Conservation (phyloP, 1,140 invertebrate genomes). For the Drosophila bocki region DNA sequence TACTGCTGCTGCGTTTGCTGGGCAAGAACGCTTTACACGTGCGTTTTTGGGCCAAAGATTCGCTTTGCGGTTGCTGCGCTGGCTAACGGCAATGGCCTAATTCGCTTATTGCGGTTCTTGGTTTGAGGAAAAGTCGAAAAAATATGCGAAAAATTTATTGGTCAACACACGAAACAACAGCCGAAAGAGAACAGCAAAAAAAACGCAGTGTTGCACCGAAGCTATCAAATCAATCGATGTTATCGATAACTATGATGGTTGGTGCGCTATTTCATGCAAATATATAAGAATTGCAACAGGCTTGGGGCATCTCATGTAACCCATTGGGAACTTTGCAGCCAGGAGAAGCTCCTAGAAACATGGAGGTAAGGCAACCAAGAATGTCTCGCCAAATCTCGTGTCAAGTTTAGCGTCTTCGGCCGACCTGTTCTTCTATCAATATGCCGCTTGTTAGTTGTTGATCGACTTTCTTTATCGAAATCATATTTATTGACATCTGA, state of each 20-base stretch:
- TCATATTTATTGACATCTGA: too few relatives aligned
- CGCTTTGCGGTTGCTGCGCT: constrained; percentile 28
- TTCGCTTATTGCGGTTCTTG: constrained; percentile 46
- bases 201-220: constrained; percentile 61
- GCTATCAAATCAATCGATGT: background rate
- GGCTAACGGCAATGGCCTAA: constrained; percentile 32
- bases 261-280: background rate
- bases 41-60: constrained; percentile 21
- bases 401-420: background rate
- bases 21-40: constrained; percentile 16
- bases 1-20: background rate
- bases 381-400: background rate
- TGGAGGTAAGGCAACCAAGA: background rate
- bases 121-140: constrained; percentile 66
- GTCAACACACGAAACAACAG: constrained; percentile 79
- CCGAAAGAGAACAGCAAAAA: constrained; percentile 69
- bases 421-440: background rate
- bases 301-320: too few relatives aligned
- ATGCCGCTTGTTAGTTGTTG: too few relatives aligned
- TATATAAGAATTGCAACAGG: background rate
- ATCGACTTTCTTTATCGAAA: too few relatives aligned
- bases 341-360: background rate
- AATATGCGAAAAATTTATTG: constrained; percentile 79
- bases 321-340: background rate
- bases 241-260: background rate